phyloP scores from a whole-genome alignment of 2,797 vertebrate genomes.

The Pristis pectinata region DNA sequence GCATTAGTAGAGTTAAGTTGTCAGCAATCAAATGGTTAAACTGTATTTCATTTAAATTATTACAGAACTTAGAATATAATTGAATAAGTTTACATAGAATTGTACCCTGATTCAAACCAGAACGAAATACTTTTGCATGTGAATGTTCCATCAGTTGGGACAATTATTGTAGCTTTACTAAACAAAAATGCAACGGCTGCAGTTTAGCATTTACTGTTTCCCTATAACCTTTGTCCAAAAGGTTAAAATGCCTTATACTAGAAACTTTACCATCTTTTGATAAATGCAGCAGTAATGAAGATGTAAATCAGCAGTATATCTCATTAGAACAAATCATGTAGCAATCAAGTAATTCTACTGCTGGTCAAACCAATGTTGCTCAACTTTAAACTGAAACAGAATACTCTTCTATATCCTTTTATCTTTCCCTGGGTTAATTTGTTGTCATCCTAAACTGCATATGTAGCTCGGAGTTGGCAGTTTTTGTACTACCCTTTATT shows the following conservation, averaged over 20 bases:
- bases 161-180: neutral
- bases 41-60: neutral
- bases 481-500: neutral
- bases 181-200: neutral
- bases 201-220: neutral
- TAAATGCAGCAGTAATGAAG: slow-evolving; percentile 9
- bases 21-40: neutral
- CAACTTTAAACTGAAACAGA: neutral
- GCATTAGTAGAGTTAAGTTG: neutral
- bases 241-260: neutral
- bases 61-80: neutral
- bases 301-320: neutral
- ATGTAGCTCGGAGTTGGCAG: neutral
- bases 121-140: neutral
- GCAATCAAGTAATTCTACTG: neutral
- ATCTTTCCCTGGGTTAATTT: neutral
- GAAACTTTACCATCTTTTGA: neutral
- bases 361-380: neutral
- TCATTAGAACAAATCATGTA: neutral
- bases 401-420: neutral
- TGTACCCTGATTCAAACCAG: neutral
- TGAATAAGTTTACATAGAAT: neutral
- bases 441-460: neutral
- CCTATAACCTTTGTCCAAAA: neutral
- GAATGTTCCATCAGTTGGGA: neutral